Evolutionary conservation across 2,888 invertebrate species (phyloP).

Genomic region (Dromius quadrimaculatus): DNA sequence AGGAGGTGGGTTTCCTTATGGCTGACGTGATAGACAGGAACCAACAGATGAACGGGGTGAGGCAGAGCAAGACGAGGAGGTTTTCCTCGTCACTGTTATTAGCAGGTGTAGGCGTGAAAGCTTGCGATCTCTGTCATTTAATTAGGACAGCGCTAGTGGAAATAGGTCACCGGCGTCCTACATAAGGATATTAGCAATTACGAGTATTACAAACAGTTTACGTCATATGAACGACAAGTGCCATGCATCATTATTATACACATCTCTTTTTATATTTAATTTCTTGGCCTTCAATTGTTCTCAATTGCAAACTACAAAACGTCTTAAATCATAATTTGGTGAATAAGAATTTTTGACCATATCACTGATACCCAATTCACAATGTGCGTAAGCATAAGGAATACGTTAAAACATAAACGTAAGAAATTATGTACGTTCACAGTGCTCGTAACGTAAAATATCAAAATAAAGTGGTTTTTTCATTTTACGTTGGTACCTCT

Average conservation of each 20-base stretch:
- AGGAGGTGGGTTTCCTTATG: slow-evolving; percentile 21
- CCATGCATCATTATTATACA: slow-evolving; percentile 17
- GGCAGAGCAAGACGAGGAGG: background rate
- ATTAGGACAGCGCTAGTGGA: slow-evolving; percentile 30
- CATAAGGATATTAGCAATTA: slow-evolving; percentile 46
- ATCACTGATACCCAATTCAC: too few relatives aligned
- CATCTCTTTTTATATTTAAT: slow-evolving; percentile 27
- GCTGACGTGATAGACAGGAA: slow-evolving; percentile 17
- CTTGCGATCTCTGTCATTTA: slow-evolving; percentile 19
- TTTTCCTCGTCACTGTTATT: slow-evolving; percentile 1
- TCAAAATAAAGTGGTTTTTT: too few relatives aligned
- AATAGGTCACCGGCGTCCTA: slow-evolving; percentile 33
- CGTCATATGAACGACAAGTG: slow-evolving; percentile 25
- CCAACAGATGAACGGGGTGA: slow-evolving; percentile 2
- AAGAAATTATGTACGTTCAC: too few relatives aligned
- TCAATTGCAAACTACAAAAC: slow-evolving; percentile 22
- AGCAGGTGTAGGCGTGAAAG: slow-evolving; percentile 24
- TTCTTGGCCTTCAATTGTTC: slow-evolving; percentile 8
- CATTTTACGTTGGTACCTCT: too few relatives aligned
- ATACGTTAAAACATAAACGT: too few relatives aligned
- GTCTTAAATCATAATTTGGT: too few relatives aligned
- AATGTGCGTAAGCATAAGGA: too few relatives aligned
- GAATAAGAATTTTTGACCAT: too few relatives aligned
- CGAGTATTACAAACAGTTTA: slow-evolving; percentile 22
- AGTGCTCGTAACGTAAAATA: too few relatives aligned